Evolutionary conservation across 2,113 vertebrate species (phyloP).

Genomic region (Mandrillus leucophaeus): DNA sequence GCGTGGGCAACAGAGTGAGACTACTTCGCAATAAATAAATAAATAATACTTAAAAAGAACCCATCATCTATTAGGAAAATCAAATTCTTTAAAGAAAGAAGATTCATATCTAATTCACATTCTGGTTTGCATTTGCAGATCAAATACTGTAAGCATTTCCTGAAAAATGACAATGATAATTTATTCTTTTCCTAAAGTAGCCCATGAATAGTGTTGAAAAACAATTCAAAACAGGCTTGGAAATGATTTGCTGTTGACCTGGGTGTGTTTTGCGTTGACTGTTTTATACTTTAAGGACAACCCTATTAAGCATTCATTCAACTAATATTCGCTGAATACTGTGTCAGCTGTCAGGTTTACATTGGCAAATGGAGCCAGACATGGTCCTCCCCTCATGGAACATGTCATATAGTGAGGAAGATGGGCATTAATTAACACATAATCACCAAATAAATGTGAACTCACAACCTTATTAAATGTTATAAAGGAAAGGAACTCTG

Average conservation of each 20-base stretch:
- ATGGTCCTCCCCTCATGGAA: not conserved
- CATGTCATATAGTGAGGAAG: not conserved
- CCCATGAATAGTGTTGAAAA: not conserved
- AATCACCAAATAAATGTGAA: not conserved
- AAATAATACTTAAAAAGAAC: not conserved
- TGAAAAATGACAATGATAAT: not conserved
- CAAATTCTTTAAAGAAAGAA: conserved; percentile 1
- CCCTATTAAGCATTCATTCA: not conserved
- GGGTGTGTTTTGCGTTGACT: not conserved
- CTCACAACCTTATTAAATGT: not conserved
- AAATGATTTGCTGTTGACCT: not conserved
- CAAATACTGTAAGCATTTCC: not conserved
- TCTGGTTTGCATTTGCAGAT: not conserved
- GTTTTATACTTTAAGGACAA: not conserved
- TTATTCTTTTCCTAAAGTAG: not conserved
- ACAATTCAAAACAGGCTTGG: not conserved
- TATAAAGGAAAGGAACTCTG: not conserved
- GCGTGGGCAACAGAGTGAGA: too few species aligned
- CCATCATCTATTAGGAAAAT: not conserved
- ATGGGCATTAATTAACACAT: not conserved
- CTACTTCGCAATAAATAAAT: too few species aligned
- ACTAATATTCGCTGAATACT: not conserved
- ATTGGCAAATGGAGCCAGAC: not conserved
- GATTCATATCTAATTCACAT: not conserved
- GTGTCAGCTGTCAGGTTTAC: not conserved